Evolutionary conservation across 1,140 invertebrate genomes (phyloP), one percentile per base, ranked within the genome.

Genomic region (Pogonus chalceus): DNA sequence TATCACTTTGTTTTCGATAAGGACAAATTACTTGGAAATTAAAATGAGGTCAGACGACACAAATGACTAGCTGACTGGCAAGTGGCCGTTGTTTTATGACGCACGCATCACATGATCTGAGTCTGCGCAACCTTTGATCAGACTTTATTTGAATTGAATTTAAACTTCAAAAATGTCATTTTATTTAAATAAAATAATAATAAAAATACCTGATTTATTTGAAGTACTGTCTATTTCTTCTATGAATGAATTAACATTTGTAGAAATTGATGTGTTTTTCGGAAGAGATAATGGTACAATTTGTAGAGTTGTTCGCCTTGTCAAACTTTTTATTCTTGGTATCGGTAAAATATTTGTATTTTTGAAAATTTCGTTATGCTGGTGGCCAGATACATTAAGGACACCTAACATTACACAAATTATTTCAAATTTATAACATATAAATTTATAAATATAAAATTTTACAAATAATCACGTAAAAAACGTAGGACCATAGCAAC

Each of bases 341-440:
- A n/a, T n/a, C n/a, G n/a, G n/a, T n/a, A n/a, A n/a, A n/a, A n/a
- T n/a, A n/a, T n/a, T n/a, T 54, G 47, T 50, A 47, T 21, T n/a
- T 35, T 47, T 12, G 35, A 22, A 47, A n/a, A 37, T 35, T 31
- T 51, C 18, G 43, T 53, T 2, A 31, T n/a, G 31, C 7, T 51
- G 18, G 20, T 35, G n/a, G n/a, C n/a, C n/a, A n/a, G n/a, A n/a
- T n/a, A n/a, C n/a, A 21, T 49, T 54, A 37, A 51, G 52, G 35
- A 31, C 63, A 58, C 62, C 62, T 63, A 65, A 63, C 63, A 65
- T 35, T 16, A 48, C 55, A 55, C 31, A 2, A 23, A 26, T 46
- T 18, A 14, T 20, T 16, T 7, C 49, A 55, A 53, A 24, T 49
- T 49, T 21, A 31, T 37, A 51, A 26, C 53, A 43, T 39, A 49